Evolutionary conservation across 2,888 invertebrate species (phyloP).

Genomic region (Zaprionus lineosus): DNA sequence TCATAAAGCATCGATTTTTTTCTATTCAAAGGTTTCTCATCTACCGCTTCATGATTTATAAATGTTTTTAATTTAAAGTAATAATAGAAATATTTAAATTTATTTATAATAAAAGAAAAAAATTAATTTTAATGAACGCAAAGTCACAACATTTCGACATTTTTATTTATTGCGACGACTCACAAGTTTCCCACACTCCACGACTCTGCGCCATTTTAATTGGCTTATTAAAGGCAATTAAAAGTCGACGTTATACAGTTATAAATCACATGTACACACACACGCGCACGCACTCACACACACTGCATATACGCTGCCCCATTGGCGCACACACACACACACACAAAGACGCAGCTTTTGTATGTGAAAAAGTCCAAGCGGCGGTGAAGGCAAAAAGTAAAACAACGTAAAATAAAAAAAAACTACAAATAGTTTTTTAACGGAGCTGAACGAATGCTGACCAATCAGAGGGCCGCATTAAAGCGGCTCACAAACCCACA

Average conservation of each 20-base stretch:
- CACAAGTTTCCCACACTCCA: too few relatives aligned
- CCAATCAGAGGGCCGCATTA: slow-evolving; percentile 58
- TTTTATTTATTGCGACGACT: too few relatives aligned
- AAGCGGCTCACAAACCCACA: slow-evolving; percentile 14
- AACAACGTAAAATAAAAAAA: slow-evolving; percentile 22
- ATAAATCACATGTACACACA: slow-evolving; percentile 12
- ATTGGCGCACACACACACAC: slow-evolving; percentile 46
- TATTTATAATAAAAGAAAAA: too few relatives aligned
- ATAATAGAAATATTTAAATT: not conserved
- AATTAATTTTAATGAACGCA: too few relatives aligned
- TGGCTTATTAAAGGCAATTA: slow-evolving; percentile 50
- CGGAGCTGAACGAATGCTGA: slow-evolving; percentile 52
- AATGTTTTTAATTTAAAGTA: not conserved
- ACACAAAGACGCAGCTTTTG: slow-evolving; percentile 48
- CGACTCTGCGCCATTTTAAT: slow-evolving; percentile 31
- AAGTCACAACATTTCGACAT: too few relatives aligned
- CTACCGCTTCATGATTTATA: too few relatives aligned
- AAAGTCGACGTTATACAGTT: slow-evolving; percentile 20
- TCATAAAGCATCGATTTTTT: too few relatives aligned
- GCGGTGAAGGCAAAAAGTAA: slow-evolving; percentile 36
- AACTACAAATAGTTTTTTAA: slow-evolving; percentile 67
- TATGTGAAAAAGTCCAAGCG: slow-evolving; percentile 48
- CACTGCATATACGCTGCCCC: slow-evolving; percentile 28
- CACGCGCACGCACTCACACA: not conserved
- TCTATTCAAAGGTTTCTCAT: too few relatives aligned